Evolutionary conservation across 37 sponge, comb jelly and placozoan genomes (phyloP).

Genomic region (Axinella damicornis): DNA sequence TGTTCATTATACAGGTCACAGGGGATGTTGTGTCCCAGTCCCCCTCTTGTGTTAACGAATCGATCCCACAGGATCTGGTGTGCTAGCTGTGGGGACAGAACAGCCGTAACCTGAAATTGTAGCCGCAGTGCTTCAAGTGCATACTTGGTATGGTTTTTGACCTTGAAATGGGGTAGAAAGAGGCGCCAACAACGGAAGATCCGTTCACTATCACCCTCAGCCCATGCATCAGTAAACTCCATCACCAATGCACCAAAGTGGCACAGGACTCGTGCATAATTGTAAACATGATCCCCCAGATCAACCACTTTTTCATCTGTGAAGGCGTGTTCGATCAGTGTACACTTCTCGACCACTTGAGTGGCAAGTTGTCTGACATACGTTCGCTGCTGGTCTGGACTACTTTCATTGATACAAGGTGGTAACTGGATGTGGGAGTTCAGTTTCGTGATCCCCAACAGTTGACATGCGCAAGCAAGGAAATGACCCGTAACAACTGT

Average conservation of each 20-base stretch:
- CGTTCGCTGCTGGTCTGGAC: background rate
- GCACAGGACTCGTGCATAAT: constrained; percentile 44
- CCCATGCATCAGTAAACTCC: constrained; percentile 45
- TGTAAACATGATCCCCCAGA: constrained; percentile 25
- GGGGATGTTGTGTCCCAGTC: constrained; percentile 42
- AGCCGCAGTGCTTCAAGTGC: constrained; percentile 23
- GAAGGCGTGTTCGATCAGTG: constrained; percentile 6
- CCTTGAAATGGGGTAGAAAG: constrained; percentile 35
- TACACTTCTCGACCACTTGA: constrained; percentile 27
- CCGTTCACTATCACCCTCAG: constrained; percentile 53
- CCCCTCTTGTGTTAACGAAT: constrained; percentile 56
- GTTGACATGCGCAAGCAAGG: constrained; percentile 9
- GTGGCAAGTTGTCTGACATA: constrained; percentile 1
- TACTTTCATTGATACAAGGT: background rate
- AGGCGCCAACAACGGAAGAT: constrained; percentile 32
- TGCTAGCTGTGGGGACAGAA: background rate
- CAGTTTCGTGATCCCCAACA: constrained; percentile 2
- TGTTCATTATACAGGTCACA: constrained; percentile 55
- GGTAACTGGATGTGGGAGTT: background rate
- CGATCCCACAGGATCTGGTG: constrained; percentile 34
- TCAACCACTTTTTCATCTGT: background rate
- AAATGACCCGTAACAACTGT: constrained; percentile 39
- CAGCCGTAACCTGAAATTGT: constrained; percentile 11
- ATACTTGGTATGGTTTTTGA: constrained; percentile 13
- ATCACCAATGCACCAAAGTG: constrained; percentile 42